Base-by-base conservation (phyloP, 1,140 invertebrate species). In the Radopholus similis region DNA sequence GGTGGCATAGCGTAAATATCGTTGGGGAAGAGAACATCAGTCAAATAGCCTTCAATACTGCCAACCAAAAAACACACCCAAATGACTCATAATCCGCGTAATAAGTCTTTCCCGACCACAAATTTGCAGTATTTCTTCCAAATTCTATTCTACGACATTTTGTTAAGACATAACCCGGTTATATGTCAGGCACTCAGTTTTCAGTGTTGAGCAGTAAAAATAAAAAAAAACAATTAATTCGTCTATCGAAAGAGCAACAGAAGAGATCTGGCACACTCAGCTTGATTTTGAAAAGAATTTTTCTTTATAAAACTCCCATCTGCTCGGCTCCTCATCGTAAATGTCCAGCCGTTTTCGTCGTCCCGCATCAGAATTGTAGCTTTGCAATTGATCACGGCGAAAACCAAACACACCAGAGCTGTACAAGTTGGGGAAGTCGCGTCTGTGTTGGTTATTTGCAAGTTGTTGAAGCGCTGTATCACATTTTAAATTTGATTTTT, bases 1-100 rank as follows among this genome's bases (percentile, higher is more conserved):
- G 18, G 18, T 75, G 4, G 73, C 34, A 66, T 47, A 15, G n/a
- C n/a, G n/a, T n/a, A 47, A 59, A 18, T 4, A 21, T 3, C 4
- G 5, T 26, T 21, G 28, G 13, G 5, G n/a, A 18, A 44, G 9
- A 62, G 9, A n/a, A 40, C 35, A 23, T 28, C 15, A 66, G 15
- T n/a, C n/a, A 66, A 34, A 8, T 64, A n/a, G 23, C 26, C 42
- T 30, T 47, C n/a, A 9, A 21, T 63, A 49, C 30, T 49, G 21
- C 23, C 30, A 23, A 49, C 21, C 30, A 49, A 49, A 49, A 49
- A 49, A 49, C n/a, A n/a, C n/a, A n/a, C n/a, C n/a, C n/a, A n/a
- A n/a, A n/a, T n/a, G n/a, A n/a, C n/a, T n/a, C n/a, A n/a, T n/a
- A n/a, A n/a, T n/a, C n/a, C n/a, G n/a, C n/a, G n/a, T n/a, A n/a